Base-by-base conservation (phyloP, 2,797 vertebrate species). In the Mormyrus proboscirostris region DNA sequence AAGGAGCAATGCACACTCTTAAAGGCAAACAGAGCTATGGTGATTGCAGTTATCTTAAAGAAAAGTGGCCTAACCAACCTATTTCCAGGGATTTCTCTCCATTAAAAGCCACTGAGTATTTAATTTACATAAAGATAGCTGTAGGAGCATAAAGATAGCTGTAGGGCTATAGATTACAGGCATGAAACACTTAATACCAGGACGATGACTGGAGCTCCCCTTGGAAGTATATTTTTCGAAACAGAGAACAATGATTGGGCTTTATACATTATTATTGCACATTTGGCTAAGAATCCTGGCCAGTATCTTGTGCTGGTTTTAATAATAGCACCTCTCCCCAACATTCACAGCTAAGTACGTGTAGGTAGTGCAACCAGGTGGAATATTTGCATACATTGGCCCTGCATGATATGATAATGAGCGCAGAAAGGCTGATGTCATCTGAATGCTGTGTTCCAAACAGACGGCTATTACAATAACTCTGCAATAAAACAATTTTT, bases 361-460 rank as follows among this genome's bases (percentile, higher is more conserved):
- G 92, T 91, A 92, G 92, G 93, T 92, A 92, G 90, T 91, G 89
- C 88, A 90, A 91, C 91, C 93, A 88, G 92, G 92, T 91, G 90
- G 91, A 94, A 90, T 93, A 94, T 95, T 94, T 93, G 92, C 92
- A 91, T 92, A 93, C 94, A 94, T 95, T 94, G 90, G 91, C 91
- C 90, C 90, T 93, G 91, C 94, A 90, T 93, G 94, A 94, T 94
- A 93, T 94, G 88, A 92, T 94, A 94, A 79, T 1, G 4, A 16
- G 38, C 0, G 73, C 38, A 44, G 33, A 79, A 79, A 19, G 73
- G 73, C 33, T 79, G 38, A 79, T 79, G 33, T 79, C 38, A 79
- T 38, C 4, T 19, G 33, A 79, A 79, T 44, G 12, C 73, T 38
- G 29, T 38, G 73, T 38, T 79, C 73, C 73, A 79, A 38, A 79